A percentile compares a stretch with the other conserved stretches of the same genome.
These are phyloP conservation scores for Poicephalus meyeri DNA, from an alignment of 2,113 vertebrate genomes.

Conservation along the genomic window DNA sequence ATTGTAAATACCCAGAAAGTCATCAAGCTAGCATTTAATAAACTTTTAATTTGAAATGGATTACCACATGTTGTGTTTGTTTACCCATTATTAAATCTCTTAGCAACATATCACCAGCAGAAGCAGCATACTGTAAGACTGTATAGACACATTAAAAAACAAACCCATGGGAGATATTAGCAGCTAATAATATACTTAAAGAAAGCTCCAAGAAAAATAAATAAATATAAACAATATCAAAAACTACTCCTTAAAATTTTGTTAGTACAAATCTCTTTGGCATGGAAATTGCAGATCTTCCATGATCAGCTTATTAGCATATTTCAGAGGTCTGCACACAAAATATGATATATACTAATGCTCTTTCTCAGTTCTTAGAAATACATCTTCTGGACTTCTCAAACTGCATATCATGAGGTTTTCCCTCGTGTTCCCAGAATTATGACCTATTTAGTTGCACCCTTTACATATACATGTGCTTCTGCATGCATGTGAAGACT, in stretches of 20 bases:
- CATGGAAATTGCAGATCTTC: neutral
- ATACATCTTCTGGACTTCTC: neutral
- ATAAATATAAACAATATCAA: conserved; percentile 63
- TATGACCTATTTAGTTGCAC: neutral
- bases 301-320: neutral
- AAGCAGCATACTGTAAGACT: conserved; percentile 74
- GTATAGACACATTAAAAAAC: conserved; percentile 75
- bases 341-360: neutral
- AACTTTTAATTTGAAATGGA: conserved; percentile 88
- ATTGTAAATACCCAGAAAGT: conserved; percentile 83
- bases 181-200: conserved; percentile 74
- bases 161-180: conserved; percentile 80
- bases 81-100: conserved; percentile 86
- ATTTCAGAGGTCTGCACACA: neutral
- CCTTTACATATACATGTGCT: neutral
- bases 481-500: neutral
- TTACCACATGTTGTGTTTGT: conserved; percentile 87
- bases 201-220: conserved; percentile 72
- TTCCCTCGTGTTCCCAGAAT: neutral
- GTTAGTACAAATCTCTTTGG: conserved; percentile 1
- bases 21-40: conserved; percentile 84
- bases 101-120: conserved; percentile 78
- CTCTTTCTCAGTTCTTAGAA: neutral
- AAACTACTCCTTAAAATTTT: conserved; percentile 41
- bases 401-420: fast-evolving